Evolutionary conservation across 1,140 invertebrate genomes (phyloP), one percentile per base, ranked within the genome.

Genomic region (Coenobita brevimanus): DNA sequence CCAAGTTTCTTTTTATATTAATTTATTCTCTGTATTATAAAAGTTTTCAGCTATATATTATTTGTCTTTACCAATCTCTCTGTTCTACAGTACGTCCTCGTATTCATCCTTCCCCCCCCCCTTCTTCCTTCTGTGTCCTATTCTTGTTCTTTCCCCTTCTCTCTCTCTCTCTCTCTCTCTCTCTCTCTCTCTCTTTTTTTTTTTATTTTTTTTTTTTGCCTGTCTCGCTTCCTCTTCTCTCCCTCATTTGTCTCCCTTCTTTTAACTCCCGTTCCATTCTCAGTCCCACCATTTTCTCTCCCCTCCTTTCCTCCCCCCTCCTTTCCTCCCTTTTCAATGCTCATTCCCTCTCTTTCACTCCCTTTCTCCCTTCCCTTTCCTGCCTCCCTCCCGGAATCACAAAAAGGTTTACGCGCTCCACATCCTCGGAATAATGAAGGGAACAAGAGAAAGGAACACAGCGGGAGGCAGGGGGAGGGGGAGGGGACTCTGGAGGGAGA

Each of bases 381-480:
- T 6, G 6, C 46, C 46, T 17, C 15, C 67, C 38, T 13, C 4
- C 67, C 21, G 15, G 27, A 30, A 69, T 27, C 17, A 50, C 46
- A 50, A 50, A 76, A 64, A 81, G 60, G 30, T 54, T 33, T n/a
- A 17, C 54, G 38, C 79, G 60, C 30, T 60, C 46, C 78, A 80
- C 46, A 38, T 81, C 60, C 54, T 10, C 6, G 24, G 50, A n/a
- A 57, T 36, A 75, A 75, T 54, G 36, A 21, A 62, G 50, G 13
- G 46, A 33, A 30, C 17, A 13, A 69, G 33, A 69, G 33, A 33
- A 27, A 71, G 36, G 33, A 21, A 81, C n/a, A 43, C 21, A 75
- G 50, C 10, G 30, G 21, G 33, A 60, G 82, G 4, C 15, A 36
- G 82, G 33, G 13, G 21, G 43, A 27, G 71, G 10, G 50, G 69